Evolutionary conservation across 1,140 invertebrate species (phyloP), one percentile per base, ranked within the genome.

Genomic region (Drosophila seguyi): DNA sequence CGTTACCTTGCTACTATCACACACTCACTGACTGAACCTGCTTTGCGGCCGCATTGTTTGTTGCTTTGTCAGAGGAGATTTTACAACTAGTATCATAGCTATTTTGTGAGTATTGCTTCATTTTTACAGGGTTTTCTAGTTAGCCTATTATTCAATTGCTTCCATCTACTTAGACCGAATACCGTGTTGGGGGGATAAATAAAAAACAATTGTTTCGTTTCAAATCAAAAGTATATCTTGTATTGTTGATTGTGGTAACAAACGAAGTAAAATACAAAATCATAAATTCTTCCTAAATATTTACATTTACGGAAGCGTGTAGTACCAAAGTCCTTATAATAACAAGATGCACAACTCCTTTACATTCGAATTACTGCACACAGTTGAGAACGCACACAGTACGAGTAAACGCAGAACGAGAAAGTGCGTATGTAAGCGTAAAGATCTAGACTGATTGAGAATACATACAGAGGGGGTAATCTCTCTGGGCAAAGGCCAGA

Each of bases 11-110:
- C 81, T 71, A 79, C 75, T 83, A 83, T 81, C 81, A 83, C 79
- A 81, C 65, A 67, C 59, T 27, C 25, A 27, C 62, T 79, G 77
- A 84, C 81, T 60, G 73, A 84, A 76, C 82, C 57, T 80, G 77
- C 52, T 55, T 57, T 74, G 73, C 75, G 80, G 69, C 63, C 73
- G 75, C 84, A 81, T 77, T 76, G 66, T 80, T 81, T 76, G 66
- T 73, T 76, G 57, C 62, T 36, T 41, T 69, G 79, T 65, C 82
- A 86, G 78, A 77, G 63, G 18, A 71, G 66, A 62, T 81, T 81
- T 90, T 86, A 90, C 85, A 90, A 77, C 90, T 92, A 92, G 87
- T 92, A 92, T 92, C 90, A 92, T 92, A 92, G 90, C 90, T 92
- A 91, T 92, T 92, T 92, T 91, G 90, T 92, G 90, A 92, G 90